Base-by-base conservation (phyloP, 2,888 invertebrate genomes). In the Odontothrips loti region DNA sequence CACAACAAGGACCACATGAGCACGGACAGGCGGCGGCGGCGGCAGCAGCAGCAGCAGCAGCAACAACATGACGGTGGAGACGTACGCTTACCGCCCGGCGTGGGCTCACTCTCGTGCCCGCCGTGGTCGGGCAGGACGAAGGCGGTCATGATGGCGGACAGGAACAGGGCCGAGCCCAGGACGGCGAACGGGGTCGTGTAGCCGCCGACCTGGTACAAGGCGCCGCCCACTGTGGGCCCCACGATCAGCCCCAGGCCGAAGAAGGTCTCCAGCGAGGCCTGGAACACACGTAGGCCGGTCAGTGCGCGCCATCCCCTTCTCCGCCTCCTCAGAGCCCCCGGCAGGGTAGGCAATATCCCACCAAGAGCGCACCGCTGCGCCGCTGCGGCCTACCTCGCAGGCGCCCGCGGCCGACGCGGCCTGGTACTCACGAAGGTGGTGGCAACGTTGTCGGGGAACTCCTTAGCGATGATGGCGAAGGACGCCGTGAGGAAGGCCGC, bases 181-280 rank as follows among this genome's bases (percentile, higher is more conserved):
- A 95, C 92, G 0, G 92, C 93, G 85, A 96, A 96, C 0, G 96
- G 96, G 8, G 94, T 89, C 0, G 91, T 90, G 86, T 93, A 96
- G 0, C 95, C 95, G 2, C 95, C 95, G 12, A 91, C 85, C 89
- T 92, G 90, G 86, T 93, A 97, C 0, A 97, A 89, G 0, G 94
- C 93, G 0, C 96, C 96, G 0, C 97, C 97, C 15, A 97, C 90
- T 0, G 95, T 95, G 0, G 97, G 97, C 0, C 97, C 97, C 0
- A 95, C 94, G 82, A 97, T 96, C 82, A 97, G 90, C 0, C 92
- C 97, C 85, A 91, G 90, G 0, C 97, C 97, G 86, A 96, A 96
- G 87, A 95, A 96, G 0, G 96, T 95, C 88, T 96, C 95, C 79
- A 95, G 87, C 0, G 94, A 93, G 1, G 95, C 95, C 93, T 93